Base-by-base conservation (phyloP, 2,888 invertebrate genomes). In the Leptarthrus brevirostris region DNA sequence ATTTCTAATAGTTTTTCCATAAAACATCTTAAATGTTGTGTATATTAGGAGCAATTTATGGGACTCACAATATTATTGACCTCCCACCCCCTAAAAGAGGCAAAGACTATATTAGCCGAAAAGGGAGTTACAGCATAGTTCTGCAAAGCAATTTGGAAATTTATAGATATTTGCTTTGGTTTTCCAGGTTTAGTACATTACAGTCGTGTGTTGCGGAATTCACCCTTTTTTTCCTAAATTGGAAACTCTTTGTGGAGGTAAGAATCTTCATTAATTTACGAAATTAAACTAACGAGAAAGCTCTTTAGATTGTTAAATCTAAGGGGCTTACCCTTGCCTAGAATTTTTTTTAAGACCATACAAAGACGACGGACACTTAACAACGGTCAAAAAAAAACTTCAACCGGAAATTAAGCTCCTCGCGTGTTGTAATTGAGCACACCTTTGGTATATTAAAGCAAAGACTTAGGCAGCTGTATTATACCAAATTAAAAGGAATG, bases 131-230 rank as follows among this genome's bases (percentile, higher is more conserved):
- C 24, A 12, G 12, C 3, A 56, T 56, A 6, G 34, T 34, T 2
- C 16, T 34, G 0, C 74, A n/a, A 77, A 18, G 76, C 22, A 26
- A 72, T 75, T n/a, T 76, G 22, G 3, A 74, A 74, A 56, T 76
- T 75, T 74, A 58, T 70, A 0, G 72, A 74, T 18, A 58, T 72
- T 1, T 76, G 74, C 20, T 71, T 76, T 64, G 73, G 75, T 40
- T 69, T 54, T 44, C 75, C 75, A 1, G 77, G 76, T 8, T 74
- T 73, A 3, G 69, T 44, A 0, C 74, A 77, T 40, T 75, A 76
- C 24, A 75, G 70, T 22, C 66, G 72, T 64, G 72, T 73, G 14
- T 61, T 71, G 2, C 2, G 30, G 30, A 30, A 30, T 30, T 30
- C 30, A 3, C 16, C 14, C n/a, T n/a, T n/a, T n/a, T n/a, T n/a